A percentile compares a stretch with the other conserved stretches of the same genome.
Conservation (phyloP, 2,113 vertebrate genomes). For the Lanius collurio region DNA sequence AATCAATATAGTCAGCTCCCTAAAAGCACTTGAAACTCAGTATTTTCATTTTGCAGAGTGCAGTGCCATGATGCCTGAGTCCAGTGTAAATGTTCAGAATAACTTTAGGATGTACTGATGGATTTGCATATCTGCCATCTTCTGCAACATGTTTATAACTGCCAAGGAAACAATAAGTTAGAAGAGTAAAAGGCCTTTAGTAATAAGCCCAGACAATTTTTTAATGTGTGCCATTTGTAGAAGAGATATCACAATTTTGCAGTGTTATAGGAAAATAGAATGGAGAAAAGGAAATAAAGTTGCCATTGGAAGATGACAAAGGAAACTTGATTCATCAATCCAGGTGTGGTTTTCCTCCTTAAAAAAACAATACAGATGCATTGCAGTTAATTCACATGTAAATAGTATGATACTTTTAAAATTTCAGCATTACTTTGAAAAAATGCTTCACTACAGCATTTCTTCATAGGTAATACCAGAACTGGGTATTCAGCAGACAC, state of each 20-base stretch:
- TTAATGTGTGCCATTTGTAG: neutral
- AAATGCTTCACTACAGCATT: neutral
- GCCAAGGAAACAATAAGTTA: neutral
- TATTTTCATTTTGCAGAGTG: neutral
- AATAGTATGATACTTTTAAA: neutral
- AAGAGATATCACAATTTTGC: neutral
- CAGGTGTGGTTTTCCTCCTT: neutral
- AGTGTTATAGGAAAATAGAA: neutral
- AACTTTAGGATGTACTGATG: neutral
- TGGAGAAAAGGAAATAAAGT: neutral
- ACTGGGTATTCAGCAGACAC: neutral
- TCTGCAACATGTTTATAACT: neutral
- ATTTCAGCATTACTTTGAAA: neutral
- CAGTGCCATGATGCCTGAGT: neutral
- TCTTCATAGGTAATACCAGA: neutral
- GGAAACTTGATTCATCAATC: neutral
- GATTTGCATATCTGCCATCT: neutral
- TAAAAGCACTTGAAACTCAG: neutral
- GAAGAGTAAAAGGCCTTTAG: neutral
- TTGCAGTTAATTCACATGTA: neutral
- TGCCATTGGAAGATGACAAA: neutral
- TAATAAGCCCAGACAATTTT: neutral
- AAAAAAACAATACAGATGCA: neutral
- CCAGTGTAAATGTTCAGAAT: neutral
- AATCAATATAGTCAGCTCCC: conserved; percentile 20